These are phyloP conservation scores for Steatornis caripensis DNA, from an alignment of 2,113 vertebrate genomes.

Conservation along the genomic window DNA sequence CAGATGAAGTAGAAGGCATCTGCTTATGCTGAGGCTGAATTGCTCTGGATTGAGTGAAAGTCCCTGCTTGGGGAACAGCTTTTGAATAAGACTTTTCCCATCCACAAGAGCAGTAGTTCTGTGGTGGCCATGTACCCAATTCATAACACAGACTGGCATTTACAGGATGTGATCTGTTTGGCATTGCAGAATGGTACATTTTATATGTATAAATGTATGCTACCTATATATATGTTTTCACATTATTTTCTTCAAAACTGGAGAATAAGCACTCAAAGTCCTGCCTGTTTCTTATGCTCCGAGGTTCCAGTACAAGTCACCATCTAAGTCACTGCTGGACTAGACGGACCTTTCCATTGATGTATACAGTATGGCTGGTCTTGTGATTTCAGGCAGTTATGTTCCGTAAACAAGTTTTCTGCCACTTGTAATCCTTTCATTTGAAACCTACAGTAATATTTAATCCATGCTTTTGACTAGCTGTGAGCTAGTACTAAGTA, in stretches of 20 bases:
- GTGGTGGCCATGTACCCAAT: accelerated
- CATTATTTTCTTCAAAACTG: background rate
- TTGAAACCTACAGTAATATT: background rate
- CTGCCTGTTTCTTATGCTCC: background rate
- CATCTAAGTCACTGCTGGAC: background rate
- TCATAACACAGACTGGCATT: too few relatives aligned
- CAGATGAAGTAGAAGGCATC: background rate
- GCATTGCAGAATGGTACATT: background rate
- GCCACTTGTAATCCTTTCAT: background rate
- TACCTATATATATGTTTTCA: background rate
- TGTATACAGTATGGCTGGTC: background rate
- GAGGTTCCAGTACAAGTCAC: background rate
- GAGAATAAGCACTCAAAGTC: background rate
- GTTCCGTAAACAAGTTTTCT: background rate
- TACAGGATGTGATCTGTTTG: background rate
- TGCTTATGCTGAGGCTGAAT: accelerated
- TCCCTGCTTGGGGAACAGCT: background rate
- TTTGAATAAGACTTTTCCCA: background rate
- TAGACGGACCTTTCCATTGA: background rate
- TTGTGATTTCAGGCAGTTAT: background rate
- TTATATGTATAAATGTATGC: background rate
- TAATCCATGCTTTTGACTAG: background rate
- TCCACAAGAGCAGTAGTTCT: background rate
- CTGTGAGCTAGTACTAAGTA: background rate
- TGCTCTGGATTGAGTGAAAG: background rate